These are phyloP conservation scores for Hesperia comma DNA, from an alignment of 2,888 invertebrate genomes.

Conservation along the genomic window DNA sequence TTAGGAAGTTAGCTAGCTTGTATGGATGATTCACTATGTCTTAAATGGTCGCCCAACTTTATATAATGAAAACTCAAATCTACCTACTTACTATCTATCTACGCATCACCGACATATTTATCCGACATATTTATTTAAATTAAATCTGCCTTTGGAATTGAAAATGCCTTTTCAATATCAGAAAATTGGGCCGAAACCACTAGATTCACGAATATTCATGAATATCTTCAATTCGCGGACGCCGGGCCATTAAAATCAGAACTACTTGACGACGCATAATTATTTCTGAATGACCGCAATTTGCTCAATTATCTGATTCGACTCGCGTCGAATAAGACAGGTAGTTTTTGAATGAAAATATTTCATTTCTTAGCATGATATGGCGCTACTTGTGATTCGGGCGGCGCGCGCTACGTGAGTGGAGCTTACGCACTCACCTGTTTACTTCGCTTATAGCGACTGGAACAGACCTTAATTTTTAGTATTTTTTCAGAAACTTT, in stretches of 20 bases:
- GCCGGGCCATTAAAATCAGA: not conserved
- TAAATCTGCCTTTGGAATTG: not conserved
- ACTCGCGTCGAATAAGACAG: conserved; percentile 39
- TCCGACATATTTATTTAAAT: too few relatives aligned
- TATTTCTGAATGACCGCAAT: not conserved
- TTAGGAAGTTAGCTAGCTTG: too few relatives aligned
- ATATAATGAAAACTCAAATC: too few relatives aligned
- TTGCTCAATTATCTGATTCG: conserved; percentile 14
- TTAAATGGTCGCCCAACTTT: too few relatives aligned
- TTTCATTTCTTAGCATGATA: conserved; percentile 59
- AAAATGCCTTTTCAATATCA: not conserved
- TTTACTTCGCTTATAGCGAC: conserved; percentile 36
- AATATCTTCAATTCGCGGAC: not conserved
- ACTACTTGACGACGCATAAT: not conserved
- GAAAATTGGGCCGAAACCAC: not conserved
- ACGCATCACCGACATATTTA: too few relatives aligned
- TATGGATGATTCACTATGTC: too few relatives aligned
- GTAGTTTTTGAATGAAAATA: conserved; percentile 64
- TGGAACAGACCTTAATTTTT: conserved; percentile 36
- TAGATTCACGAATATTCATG: not conserved
- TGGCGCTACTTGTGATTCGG: conserved; percentile 64
- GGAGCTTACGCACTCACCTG: conserved; percentile 68
- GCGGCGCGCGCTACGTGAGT: conserved; percentile 59
- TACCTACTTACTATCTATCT: too few relatives aligned
- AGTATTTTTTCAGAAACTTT: not conserved